Evolutionary conservation across 2,888 invertebrate species (phyloP).

Genomic region (Platycnemis pennipes): DNA sequence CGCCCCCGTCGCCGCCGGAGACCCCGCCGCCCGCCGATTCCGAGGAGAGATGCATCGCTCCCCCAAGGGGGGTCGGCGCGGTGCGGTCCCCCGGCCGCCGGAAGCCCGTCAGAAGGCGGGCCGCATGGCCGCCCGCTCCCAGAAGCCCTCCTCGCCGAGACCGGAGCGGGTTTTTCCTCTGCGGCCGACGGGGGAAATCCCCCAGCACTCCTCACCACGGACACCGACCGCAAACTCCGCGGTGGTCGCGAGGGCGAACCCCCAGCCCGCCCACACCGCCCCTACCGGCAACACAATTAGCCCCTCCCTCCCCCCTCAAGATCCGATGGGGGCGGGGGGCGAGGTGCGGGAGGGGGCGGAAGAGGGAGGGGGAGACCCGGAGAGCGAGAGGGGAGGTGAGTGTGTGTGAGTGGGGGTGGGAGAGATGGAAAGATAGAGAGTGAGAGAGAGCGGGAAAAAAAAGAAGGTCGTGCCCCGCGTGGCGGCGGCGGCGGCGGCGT

Average conservation of each 20-base stretch:
- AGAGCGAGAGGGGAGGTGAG: constrained; percentile 46
- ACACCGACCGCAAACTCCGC: constrained; percentile 62
- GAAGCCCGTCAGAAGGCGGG: neutral
- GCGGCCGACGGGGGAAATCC: neutral
- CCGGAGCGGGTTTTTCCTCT: constrained; percentile 29
- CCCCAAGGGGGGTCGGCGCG: constrained; percentile 30
- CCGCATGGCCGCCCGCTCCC: neutral
- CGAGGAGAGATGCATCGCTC: constrained; percentile 64
- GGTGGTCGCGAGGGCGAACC: constrained; percentile 54
- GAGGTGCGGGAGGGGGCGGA: constrained; percentile 44
- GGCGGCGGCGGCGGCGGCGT: constrained; percentile 16
- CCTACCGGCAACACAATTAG: constrained; percentile 12
- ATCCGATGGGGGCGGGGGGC: constrained; percentile 26
- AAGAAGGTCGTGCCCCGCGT: constrained; percentile 16
- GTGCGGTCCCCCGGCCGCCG: neutral
- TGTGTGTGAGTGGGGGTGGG: no score
- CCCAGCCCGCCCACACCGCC: constrained; percentile 33
- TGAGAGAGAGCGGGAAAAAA: constrained; percentile 51
- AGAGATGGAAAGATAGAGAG: constrained; percentile 65
- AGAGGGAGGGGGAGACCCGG: neutral
- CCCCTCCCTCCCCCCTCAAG: constrained; percentile 68
- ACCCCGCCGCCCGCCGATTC: constrained; percentile 53
- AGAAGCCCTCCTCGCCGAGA: neutral
- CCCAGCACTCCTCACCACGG: constrained; percentile 29
- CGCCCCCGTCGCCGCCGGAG: constrained; percentile 29